Conservation (phyloP, 2,888 invertebrate species). For the Mesoligia furuncula region DNA sequence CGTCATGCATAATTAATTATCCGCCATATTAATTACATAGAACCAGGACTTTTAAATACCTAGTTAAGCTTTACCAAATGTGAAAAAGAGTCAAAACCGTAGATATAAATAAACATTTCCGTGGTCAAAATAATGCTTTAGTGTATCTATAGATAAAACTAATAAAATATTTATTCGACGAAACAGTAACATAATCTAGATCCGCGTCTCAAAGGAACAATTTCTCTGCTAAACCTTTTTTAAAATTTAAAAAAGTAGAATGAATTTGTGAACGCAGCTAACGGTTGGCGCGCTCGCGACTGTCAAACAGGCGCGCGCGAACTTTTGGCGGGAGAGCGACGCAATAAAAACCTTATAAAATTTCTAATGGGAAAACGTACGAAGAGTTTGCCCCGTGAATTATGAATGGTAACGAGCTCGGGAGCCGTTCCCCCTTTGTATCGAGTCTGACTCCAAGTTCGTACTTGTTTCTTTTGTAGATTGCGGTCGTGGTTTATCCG, state of each 20-base stretch:
- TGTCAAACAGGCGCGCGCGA: conserved; percentile 76
- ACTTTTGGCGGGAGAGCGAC: conserved; percentile 79
- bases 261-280: conserved; percentile 68
- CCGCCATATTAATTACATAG: background rate
- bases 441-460: conserved; percentile 79
- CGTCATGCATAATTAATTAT: conserved; percentile 17
- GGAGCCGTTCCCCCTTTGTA: conserved; percentile 68
- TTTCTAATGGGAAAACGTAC: conserved; percentile 90
- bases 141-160: conserved; percentile 9
- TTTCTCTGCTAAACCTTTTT: conserved; percentile 56
- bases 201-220: conserved; percentile 37
- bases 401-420: conserved; percentile 89
- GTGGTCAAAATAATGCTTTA: conserved; percentile 11
- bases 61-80: background rate
- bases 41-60: background rate
- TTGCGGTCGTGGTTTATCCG: conserved; percentile 79
- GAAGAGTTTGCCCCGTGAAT: conserved; percentile 88
- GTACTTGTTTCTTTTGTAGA: conserved; percentile 86
- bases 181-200: conserved; percentile 35
- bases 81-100: conserved; percentile 2
- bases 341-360: conserved; percentile 90
- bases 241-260: conserved; percentile 65
- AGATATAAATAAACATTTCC: too few species aligned
- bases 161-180: conserved; percentile 24
- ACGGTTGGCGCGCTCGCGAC: conserved; percentile 69